phyloP scores from a whole-genome alignment of 2,113 vertebrate species.

The Hiodon alosoides region DNA sequence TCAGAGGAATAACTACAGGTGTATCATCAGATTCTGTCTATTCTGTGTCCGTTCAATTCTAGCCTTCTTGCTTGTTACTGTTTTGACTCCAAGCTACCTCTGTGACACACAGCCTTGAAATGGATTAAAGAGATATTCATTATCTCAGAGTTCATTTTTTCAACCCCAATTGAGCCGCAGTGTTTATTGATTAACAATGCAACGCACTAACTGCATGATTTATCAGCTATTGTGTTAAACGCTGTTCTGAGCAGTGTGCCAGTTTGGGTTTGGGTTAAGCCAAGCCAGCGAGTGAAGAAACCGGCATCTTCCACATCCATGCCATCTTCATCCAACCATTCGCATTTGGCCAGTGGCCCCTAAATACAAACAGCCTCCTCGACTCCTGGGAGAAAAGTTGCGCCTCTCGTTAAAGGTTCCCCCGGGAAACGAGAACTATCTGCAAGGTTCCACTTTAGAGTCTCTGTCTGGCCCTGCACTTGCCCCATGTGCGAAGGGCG shows the following conservation, averaged over 20 bases:
- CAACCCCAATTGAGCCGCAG: conserved; percentile 17
- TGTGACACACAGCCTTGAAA: background rate
- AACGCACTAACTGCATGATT: conserved; percentile 37
- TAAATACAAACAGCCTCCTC: too few relatives aligned
- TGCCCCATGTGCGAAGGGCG: too few relatives aligned
- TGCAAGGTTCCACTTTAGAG: too few relatives aligned
- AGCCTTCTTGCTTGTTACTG: too few relatives aligned
- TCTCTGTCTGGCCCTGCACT: too few relatives aligned
- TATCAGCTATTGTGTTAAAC: conserved; percentile 36
- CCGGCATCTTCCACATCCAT: background rate
- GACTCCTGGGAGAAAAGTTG: background rate
- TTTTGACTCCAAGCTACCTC: too few relatives aligned
- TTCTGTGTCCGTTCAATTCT: too few relatives aligned
- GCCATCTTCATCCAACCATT: background rate
- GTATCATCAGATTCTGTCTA: too few relatives aligned
- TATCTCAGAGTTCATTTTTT: background rate
- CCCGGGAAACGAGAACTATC: too few relatives aligned
- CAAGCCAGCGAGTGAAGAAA: background rate
- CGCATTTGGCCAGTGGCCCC: too few relatives aligned
- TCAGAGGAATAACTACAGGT: too few relatives aligned
- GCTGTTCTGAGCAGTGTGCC: conserved; percentile 10
- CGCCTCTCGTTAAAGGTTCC: background rate
- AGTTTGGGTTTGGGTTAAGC: too few relatives aligned
- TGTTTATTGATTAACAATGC: conserved; percentile 40
- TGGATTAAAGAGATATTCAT: background rate